phyloP scores from a whole-genome alignment of 2,888 invertebrate species.

The Meganola albula region DNA sequence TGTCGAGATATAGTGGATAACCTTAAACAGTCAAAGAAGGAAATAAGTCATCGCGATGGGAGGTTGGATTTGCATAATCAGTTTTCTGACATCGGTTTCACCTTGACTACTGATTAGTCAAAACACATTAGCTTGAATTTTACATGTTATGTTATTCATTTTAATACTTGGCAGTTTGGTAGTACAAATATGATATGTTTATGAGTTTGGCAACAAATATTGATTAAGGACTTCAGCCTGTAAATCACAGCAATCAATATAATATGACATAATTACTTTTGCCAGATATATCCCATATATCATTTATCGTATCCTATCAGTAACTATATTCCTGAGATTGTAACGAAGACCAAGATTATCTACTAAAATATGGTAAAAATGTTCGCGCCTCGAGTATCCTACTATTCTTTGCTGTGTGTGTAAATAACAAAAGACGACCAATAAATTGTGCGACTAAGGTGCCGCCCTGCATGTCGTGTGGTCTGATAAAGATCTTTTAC shows the following conservation, averaged over 20 bases:
- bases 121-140: slow-evolving; percentile 9
- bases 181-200: too few relatives aligned
- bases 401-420: background rate
- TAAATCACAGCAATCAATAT: slow-evolving; percentile 8
- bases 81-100: slow-evolving; percentile 31
- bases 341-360: too few relatives aligned
- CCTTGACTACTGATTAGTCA: slow-evolving; percentile 29
- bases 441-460: background rate
- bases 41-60: slow-evolving; percentile 29
- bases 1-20: slow-evolving; percentile 22
- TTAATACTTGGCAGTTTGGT: too few relatives aligned
- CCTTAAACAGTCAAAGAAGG: slow-evolving; percentile 28
- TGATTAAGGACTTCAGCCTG: too few relatives aligned
- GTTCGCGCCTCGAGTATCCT: too few relatives aligned
- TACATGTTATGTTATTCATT: too few relatives aligned
- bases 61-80: slow-evolving; percentile 32
- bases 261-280: too few relatives aligned
- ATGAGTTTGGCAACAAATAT: too few relatives aligned
- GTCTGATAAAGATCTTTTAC: slow-evolving; percentile 18
- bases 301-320: too few relatives aligned
- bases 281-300: too few relatives aligned
- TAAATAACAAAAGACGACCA: background rate
- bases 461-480: slow-evolving; percentile 4
- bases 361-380: too few relatives aligned
- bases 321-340: too few relatives aligned